Evolutionary conservation across 2,797 vertebrate genomes (phyloP), one percentile per base, ranked within the genome.

Genomic region (Bradypodion ventrale): DNA sequence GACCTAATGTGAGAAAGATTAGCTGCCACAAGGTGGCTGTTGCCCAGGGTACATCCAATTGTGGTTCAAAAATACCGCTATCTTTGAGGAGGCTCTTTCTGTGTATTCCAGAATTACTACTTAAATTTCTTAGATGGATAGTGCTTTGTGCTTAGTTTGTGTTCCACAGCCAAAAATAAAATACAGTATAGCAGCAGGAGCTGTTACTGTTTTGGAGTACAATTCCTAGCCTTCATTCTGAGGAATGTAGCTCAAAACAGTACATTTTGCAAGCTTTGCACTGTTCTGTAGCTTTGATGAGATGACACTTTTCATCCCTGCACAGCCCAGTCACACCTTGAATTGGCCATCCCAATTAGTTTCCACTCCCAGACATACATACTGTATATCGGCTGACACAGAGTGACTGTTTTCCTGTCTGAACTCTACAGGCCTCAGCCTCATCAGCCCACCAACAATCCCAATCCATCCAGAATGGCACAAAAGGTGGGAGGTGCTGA

Each of bases 401-500:
- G 29, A 2, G 5, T 29, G 56, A 8, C 52, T 85, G n/a, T 65
- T 16, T 92, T 23, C 78, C 59, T 78, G 5, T 52, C 46, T 80
- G 37, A 59, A 63, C 21, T 15, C 46, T 2, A 21, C 91, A 99
- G 98, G 86, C 82, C 87, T 15, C 94, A 94, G 0, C 80, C 94
- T 35, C 97, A 98, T 91, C 96, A 92, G 80, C 96, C 98, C 10
- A 97, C 96, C 92, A 98, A 93, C 92, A 98, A 97, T 89, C 96
- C 97, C 75, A 98, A 97, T 0, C 91, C 97, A 0, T 97, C 97
- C 83, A 97, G 96, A 90, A 93, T 97, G 78, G 97, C 98, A 60
- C 97, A 98, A 94, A 98, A 95, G 93, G 96, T 98, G 0, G 98
- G 97, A 0, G 96, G 97, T 12, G 92, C 98, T 0, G 98, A 99